phyloP scores from a whole-genome alignment of 2,888 invertebrate species.

The Thymelicus lineola region DNA sequence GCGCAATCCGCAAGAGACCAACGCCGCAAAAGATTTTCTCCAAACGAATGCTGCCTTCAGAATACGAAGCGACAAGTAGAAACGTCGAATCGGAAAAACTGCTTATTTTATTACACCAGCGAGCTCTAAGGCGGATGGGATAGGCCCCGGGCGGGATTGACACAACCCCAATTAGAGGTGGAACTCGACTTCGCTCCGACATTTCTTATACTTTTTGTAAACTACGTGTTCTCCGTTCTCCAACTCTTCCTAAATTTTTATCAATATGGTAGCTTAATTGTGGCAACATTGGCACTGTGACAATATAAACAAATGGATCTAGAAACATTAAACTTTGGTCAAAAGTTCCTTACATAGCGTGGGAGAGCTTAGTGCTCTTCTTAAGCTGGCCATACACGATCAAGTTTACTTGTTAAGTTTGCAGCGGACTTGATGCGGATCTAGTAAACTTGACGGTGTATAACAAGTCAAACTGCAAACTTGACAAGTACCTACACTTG shows the following conservation, averaged over 20 bases:
- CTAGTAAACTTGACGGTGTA: too few relatives aligned
- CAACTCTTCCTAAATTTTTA: constrained; percentile 17
- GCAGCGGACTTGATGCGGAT: too few relatives aligned
- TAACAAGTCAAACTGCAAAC: too few relatives aligned
- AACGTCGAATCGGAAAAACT: constrained; percentile 80
- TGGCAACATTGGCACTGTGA: too few relatives aligned
- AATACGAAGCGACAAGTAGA: constrained; percentile 78
- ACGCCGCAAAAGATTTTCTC: constrained; percentile 62
- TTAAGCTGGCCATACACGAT: too few relatives aligned
- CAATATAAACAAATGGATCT: too few relatives aligned
- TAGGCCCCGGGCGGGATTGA: constrained; percentile 63
- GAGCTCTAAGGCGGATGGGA: constrained; percentile 69
- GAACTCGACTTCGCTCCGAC: constrained; percentile 35
- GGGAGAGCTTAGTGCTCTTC: too few relatives aligned
- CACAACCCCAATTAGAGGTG: constrained; percentile 65
- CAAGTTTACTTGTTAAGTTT: too few relatives aligned
- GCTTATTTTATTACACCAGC: constrained; percentile 78
- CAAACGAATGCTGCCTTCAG: constrained; percentile 64
- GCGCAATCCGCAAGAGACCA: constrained; percentile 59
- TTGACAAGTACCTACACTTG: too few relatives aligned
- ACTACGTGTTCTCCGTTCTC: constrained; percentile 19
- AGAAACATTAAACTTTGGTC: too few relatives aligned
- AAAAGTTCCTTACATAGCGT: too few relatives aligned
- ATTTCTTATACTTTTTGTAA: constrained; percentile 43
- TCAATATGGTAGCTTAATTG: neutral